Conservation (phyloP, 2,797 vertebrate species). For the Oophaga sylvatica region DNA sequence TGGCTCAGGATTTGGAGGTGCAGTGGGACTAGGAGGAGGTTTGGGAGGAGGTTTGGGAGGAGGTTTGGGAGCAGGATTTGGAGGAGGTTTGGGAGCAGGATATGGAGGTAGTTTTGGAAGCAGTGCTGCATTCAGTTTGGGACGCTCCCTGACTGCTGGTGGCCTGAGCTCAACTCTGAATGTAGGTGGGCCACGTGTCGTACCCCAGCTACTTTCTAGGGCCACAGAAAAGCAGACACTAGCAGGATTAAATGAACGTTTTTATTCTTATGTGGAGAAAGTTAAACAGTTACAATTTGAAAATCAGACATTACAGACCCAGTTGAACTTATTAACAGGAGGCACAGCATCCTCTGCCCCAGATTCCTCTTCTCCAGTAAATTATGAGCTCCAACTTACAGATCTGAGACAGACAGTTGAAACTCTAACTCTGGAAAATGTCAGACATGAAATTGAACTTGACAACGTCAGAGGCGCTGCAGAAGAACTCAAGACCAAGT, state of each 20-base stretch:
- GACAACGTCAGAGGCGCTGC: conserved; percentile 71
- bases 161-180: conserved; percentile 67
- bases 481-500: conserved; percentile 74
- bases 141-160: conserved; percentile 66
- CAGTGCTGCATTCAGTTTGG: conserved; percentile 71
- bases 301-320: conserved; percentile 69
- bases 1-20: conserved; percentile 20
- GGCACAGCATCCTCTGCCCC: conserved; percentile 63
- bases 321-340: conserved; percentile 70
- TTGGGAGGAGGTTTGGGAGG: conserved; percentile 28
- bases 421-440: conserved; percentile 69
- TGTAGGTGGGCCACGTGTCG: conserved; percentile 54
- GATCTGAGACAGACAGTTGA: conserved; percentile 70
- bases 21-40: conserved; percentile 16
- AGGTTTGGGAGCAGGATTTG: conserved; percentile 46
- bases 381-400: conserved; percentile 69
- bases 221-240: conserved; percentile 69
- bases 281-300: conserved; percentile 69
- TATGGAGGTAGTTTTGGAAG: conserved; percentile 57
- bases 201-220: conserved; percentile 66
- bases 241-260: conserved; percentile 70
- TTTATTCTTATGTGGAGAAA: conserved; percentile 70
- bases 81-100: conserved; percentile 50
- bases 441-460: conserved; percentile 72
- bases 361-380: conserved; percentile 64